Percentiles rank a stretch among this genome's conserved stretches.
Conservation (phyloP, 2,888 invertebrate genomes). For the Apodemia zela region DNA sequence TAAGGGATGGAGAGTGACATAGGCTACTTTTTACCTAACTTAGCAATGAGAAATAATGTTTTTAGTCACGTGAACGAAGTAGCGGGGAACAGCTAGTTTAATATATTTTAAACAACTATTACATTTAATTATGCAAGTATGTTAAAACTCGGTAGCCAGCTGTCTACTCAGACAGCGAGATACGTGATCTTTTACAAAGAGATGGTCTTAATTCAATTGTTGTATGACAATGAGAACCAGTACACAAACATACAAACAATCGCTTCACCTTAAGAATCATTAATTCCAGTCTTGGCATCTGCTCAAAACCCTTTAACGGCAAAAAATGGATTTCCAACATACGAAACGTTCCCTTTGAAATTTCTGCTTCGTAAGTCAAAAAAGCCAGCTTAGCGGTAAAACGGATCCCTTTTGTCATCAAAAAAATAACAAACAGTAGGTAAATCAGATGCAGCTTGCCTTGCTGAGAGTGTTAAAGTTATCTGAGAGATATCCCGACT, state of each 20-base stretch:
- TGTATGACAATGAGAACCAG: conserved; percentile 41
- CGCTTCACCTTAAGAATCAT: conserved; percentile 41
- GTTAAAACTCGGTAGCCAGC: not conserved
- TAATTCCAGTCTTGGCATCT: conserved; percentile 64
- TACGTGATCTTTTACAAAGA: conserved; percentile 36
- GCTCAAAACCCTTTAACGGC: conserved; percentile 50
- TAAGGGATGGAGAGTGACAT: no score
- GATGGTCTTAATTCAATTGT: conserved; percentile 34
- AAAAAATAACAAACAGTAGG: not conserved
- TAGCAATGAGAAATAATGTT: no score
- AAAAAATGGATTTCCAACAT: conserved; percentile 39
- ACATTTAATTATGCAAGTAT: not conserved
- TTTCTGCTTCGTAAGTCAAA: conserved; percentile 35
- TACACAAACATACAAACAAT: conserved; percentile 38
- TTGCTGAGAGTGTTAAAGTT: not conserved
- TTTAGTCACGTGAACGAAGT: no score
- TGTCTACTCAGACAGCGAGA: not conserved
- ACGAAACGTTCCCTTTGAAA: conserved; percentile 26
- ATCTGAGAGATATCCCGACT: no score
- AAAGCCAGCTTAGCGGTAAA: conserved; percentile 22
- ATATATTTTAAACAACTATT: not conserved
- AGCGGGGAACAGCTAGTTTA: no score
- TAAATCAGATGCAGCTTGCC: conserved; percentile 1
- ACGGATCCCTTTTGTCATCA: conserved; percentile 12
- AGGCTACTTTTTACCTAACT: no score